Base-by-base conservation (phyloP, 2,888 invertebrate species). In the Parnassius apollo region DNA sequence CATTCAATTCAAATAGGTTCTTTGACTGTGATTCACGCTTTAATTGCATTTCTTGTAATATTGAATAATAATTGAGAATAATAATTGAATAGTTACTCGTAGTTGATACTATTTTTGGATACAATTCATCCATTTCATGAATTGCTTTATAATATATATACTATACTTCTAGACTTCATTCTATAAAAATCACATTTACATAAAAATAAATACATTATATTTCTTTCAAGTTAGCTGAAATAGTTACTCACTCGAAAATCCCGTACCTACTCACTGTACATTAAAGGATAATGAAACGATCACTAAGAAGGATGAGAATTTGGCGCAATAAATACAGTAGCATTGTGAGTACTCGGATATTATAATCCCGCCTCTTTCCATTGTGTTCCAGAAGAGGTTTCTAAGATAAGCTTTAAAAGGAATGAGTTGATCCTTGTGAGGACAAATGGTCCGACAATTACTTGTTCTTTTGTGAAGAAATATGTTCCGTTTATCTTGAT, bases 351-450 rank as follows among this genome's bases (percentile, higher is more conserved):
- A 73, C 69, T 70, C 66, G 59, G 68, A 68, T 68, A 66, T 80
- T 68, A 66, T 80, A 81, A 83, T 81, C 78, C 76, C 69, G 66
- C 52, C 64, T 66, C 64, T 60, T 52, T 65, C 69, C 69, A 81
- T 85, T 85, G 82, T 74, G 67, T 80, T 74, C 67, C 62, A 65
- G 70, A 73, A 77, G 79, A 75, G 66, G 80, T 79, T 72, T 69
- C 71, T 69, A 46, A 76, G 83, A 82, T 86, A 86, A 86, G 75
- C 77, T 71, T 71, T 71, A 68, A 70, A 79, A 75, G 73, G 76
- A 73, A 73, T 73, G 68, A 69, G 59, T 62, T 62, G 70, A 70
- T 66, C 69, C 68, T 72, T 74, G 18, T 18, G 64, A 71, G 71
- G 72, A 76, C 72, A 77, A 80, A 78, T 75, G 69, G 70, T 58